A percentile compares a stretch with the other conserved stretches of the same genome.
Conservation (phyloP, 2,888 invertebrate genomes). For the Dione juno region DNA sequence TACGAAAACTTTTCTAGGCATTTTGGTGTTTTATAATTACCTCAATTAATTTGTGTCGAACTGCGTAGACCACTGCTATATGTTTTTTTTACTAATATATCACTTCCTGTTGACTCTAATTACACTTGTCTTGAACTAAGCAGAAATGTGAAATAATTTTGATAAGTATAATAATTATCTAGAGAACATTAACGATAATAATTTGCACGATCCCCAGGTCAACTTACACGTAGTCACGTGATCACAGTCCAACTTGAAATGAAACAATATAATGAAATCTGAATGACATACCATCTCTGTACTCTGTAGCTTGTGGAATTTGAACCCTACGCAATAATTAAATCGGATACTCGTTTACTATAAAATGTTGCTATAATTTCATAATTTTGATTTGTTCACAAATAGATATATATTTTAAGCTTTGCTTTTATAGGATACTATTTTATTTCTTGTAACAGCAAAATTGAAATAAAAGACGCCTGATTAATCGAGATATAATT, state of each 20-base stretch:
- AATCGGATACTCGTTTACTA: constrained; percentile 29
- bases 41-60: constrained; percentile 57
- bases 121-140: constrained; percentile 20
- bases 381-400: no score
- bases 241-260: constrained; percentile 26
- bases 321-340: constrained; percentile 27
- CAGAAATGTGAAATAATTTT: constrained; percentile 26
- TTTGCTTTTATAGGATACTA: no score
- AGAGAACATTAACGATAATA: constrained; percentile 9
- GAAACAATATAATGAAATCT: constrained; percentile 16
- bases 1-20: constrained; percentile 89
- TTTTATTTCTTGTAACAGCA: no score
- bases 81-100: constrained; percentile 42
- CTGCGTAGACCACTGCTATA: constrained; percentile 58
- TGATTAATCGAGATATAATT: no score
- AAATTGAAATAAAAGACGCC: no score
- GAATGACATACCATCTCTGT: constrained; percentile 29
- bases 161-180: constrained; percentile 22
- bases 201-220: constrained; percentile 33
- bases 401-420: no score
- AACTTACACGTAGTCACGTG: constrained; percentile 29
- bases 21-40: constrained; percentile 72
- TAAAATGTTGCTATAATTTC: not conserved
- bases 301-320: constrained; percentile 34
- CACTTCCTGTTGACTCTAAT: constrained; percentile 13